Conservation (phyloP, 2,113 vertebrate genomes). For the Dasypus novemcinctus region DNA sequence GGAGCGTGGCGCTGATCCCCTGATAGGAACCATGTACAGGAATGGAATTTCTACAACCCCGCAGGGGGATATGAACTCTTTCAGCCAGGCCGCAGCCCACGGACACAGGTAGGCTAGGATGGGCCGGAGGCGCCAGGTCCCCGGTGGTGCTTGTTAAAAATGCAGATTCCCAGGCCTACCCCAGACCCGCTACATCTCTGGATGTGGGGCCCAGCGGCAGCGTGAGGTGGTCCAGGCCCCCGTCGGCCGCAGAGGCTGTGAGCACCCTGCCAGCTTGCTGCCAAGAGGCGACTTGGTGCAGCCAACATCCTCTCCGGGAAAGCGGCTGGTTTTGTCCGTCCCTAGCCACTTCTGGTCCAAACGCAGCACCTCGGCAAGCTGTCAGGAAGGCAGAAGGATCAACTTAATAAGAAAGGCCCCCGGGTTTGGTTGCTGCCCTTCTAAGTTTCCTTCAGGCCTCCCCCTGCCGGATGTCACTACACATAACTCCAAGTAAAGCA, state of each 20-base stretch:
- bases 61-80: slow-evolving; percentile 99
- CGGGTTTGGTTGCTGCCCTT: too few relatives aligned
- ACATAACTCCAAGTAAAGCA: background rate
- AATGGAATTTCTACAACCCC: slow-evolving; percentile 97
- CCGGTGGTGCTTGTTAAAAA: slow-evolving; percentile 75
- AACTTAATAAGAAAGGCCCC: background rate
- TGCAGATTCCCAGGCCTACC: slow-evolving; percentile 78
- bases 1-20: slow-evolving; percentile 95
- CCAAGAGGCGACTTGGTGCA: background rate
- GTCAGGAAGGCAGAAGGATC: background rate
- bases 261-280: background rate
- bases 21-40: slow-evolving; percentile 97
- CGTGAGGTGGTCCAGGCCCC: background rate
- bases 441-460: background rate
- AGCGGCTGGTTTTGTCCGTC: background rate
- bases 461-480: background rate
- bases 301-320: background rate
- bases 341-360: background rate
- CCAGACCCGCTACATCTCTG: slow-evolving; percentile 67
- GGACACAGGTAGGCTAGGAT: slow-evolving; percentile 95
- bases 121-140: slow-evolving; percentile 54
- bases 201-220: slow-evolving; percentile 60
- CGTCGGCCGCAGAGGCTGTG: background rate
- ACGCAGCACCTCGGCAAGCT: background rate
- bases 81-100: slow-evolving; percentile 98